These are phyloP conservation scores for Amphiura filiformis DNA, from an alignment of 35 echinoderm and acorn worm genomes.

Conservation along the genomic window DNA sequence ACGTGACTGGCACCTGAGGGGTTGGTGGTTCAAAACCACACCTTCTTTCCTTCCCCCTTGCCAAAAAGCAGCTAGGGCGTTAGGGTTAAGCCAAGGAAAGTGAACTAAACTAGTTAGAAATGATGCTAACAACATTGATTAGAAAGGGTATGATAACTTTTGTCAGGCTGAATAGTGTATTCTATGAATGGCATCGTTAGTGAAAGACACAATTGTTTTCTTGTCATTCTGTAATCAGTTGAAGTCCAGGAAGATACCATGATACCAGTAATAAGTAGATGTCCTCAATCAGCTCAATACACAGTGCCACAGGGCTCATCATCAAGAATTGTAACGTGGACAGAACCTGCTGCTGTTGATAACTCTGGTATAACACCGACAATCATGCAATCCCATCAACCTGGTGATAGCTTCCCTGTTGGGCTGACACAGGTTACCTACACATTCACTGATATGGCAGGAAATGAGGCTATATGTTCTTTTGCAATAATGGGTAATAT, in stretches of 20 bases:
- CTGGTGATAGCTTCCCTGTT: too few relatives aligned
- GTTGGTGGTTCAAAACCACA: too few relatives aligned
- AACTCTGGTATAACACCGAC: constrained; percentile 15
- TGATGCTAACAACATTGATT: too few relatives aligned
- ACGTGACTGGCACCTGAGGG: too few relatives aligned
- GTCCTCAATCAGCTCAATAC: constrained; percentile 10
- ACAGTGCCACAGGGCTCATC: constrained; percentile 1
- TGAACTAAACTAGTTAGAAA: too few relatives aligned
- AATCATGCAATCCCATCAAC: constrained; percentile 54
- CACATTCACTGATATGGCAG: too few relatives aligned
- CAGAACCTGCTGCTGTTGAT: constrained; percentile 48
- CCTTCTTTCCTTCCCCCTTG: too few relatives aligned
- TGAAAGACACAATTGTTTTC: too few relatives aligned
- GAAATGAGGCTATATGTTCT: constrained; percentile 25
- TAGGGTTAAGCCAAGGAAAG: too few relatives aligned
- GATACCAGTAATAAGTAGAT: constrained; percentile 39
- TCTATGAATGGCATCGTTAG: background rate
- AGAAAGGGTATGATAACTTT: background rate
- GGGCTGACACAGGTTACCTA: too few relatives aligned
- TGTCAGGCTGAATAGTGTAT: background rate
- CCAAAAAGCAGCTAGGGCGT: too few relatives aligned
- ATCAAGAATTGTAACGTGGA: constrained; percentile 44
- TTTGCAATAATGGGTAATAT: constrained; percentile 27
- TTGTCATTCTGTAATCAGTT: background rate
- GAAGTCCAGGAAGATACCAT: constrained; percentile 11